phyloP scores from a whole-genome alignment of 2,113 vertebrate genomes.

The Amphiprion ocellaris region DNA sequence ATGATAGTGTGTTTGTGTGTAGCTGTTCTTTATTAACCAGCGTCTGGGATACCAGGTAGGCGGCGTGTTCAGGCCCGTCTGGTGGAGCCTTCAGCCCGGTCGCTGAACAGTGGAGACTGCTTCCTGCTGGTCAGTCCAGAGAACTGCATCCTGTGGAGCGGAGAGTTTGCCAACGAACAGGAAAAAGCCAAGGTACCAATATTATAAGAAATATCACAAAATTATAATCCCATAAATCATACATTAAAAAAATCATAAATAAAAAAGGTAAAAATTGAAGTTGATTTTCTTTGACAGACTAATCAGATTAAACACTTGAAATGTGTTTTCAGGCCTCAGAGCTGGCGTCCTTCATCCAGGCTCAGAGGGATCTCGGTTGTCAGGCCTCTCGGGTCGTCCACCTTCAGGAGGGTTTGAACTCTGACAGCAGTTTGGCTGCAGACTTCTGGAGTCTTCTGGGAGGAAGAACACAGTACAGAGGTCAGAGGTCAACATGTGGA shows the following conservation, averaged over 20 bases:
- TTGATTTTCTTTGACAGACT: too few relatives aligned
- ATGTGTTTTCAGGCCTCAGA: constrained; percentile 73
- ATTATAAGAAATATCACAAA: too few relatives aligned
- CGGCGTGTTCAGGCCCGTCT: constrained; percentile 84
- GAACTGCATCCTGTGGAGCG: constrained; percentile 84
- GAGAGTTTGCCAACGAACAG: constrained; percentile 80
- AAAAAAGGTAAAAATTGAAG: too few relatives aligned
- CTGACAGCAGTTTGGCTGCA: constrained; percentile 62
- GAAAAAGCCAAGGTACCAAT: constrained; percentile 84
- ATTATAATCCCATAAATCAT: too few relatives aligned
- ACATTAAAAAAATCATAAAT: too few relatives aligned
- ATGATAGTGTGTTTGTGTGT: neutral
- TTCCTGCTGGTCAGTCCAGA: constrained; percentile 83
- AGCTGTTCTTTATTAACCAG: constrained; percentile 1
- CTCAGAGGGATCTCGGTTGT: constrained; percentile 82
- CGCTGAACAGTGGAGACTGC: constrained; percentile 87
- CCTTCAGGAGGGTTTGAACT: constrained; percentile 83
- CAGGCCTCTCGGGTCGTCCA: constrained; percentile 72
- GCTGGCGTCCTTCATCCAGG: constrained; percentile 78
- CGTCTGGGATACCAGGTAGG: constrained; percentile 75
- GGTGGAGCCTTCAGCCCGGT: constrained; percentile 78
- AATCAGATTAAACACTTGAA: too few relatives aligned
- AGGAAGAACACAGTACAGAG: constrained; percentile 79
- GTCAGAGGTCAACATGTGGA: constrained; percentile 53
- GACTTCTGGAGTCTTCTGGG: constrained; percentile 87